Conservation (phyloP, 2,113 vertebrate species). For the Melanotaenia duboulayi region DNA sequence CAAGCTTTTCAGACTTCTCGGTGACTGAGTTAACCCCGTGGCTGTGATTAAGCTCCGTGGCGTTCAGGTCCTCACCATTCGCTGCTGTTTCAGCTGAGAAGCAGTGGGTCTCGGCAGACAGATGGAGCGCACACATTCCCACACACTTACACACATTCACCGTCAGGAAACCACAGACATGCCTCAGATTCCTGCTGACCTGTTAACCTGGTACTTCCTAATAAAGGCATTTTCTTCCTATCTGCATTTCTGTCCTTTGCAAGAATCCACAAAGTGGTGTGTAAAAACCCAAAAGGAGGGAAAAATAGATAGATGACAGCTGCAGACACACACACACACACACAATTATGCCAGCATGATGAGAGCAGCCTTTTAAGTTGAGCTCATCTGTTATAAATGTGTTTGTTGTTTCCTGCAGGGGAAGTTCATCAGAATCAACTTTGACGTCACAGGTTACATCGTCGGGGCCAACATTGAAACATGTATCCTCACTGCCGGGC, state of each 20-base stretch:
- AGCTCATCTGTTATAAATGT: not conserved
- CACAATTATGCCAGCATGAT: not conserved
- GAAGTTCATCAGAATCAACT: constrained; percentile 99
- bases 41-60: constrained; percentile 21
- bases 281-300: constrained; percentile 11
- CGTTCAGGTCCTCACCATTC: constrained; percentile 44
- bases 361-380: not conserved
- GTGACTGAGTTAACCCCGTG: constrained; percentile 40
- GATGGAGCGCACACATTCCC: constrained; percentile 10
- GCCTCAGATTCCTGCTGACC: constrained; percentile 62
- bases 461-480: constrained; percentile 99
- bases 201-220: constrained; percentile 56
- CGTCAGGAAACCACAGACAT: constrained; percentile 64
- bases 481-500: constrained; percentile 89
- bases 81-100: constrained; percentile 30
- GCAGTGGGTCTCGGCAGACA: constrained; percentile 20
- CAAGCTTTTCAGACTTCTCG: constrained; percentile 18
- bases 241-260: constrained; percentile 22
- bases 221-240: constrained; percentile 53
- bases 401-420: constrained; percentile 83
- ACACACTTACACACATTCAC: constrained; percentile 30
- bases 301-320: not conserved
- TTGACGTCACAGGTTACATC: constrained; percentile 98
- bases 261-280: constrained; percentile 16
- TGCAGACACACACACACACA: not conserved